These are phyloP conservation scores for Sebastes alutus DNA, from an alignment of 2,797 vertebrate species.

Conservation along the genomic window DNA sequence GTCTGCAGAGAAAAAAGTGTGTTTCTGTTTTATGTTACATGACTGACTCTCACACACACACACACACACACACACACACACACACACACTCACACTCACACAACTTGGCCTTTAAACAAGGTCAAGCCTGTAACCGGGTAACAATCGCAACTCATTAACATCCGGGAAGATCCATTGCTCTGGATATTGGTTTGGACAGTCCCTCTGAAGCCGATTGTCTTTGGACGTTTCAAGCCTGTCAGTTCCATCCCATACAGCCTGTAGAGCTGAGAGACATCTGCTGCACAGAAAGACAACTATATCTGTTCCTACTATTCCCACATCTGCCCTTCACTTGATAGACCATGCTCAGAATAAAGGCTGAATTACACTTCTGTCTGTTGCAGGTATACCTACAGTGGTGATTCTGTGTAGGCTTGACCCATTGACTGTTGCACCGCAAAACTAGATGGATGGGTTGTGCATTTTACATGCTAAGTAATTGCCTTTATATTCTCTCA, in stretches of 20 bases:
- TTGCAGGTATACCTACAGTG: background rate
- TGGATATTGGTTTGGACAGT: conserved; percentile 75
- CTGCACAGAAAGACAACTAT: conserved; percentile 38
- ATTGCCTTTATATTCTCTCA: background rate
- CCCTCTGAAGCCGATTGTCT: conserved; percentile 69
- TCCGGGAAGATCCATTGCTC: conserved; percentile 70
- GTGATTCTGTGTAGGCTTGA: background rate
- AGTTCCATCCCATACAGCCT: conserved; percentile 51
- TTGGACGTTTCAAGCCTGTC: conserved; percentile 70
- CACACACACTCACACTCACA: background rate
- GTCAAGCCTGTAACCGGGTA: conserved; percentile 60
- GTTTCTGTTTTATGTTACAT: conserved; percentile 18
- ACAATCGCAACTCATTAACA: conserved; percentile 71
- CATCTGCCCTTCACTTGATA: conserved; percentile 12
- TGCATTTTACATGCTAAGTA: background rate
- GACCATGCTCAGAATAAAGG: conserved; percentile 1
- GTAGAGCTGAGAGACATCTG: conserved; percentile 68
- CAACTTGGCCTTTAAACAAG: conserved; percentile 62
- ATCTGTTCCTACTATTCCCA: conserved; percentile 16
- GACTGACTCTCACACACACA: conserved; percentile 4
- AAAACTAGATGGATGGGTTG: background rate
- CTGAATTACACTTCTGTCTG: background rate
- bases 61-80: background rate
- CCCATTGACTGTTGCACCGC: background rate
- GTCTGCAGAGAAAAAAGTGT: background rate